Evolutionary conservation across 1,140 invertebrate genomes (phyloP).

Genomic region (Bombyx mandarina): DNA sequence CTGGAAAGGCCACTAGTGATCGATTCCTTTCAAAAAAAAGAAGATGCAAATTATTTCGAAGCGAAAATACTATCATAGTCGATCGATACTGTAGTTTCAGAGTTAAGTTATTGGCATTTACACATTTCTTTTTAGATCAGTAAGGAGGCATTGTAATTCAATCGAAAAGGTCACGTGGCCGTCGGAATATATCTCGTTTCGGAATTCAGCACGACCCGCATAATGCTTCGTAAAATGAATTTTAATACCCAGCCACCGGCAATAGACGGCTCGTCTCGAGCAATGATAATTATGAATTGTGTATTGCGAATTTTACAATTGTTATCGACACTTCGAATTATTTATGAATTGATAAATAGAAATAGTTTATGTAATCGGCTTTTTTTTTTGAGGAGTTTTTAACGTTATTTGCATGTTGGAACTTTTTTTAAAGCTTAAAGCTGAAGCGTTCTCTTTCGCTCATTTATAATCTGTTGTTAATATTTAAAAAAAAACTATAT

Average conservation of each 20-base stretch:
- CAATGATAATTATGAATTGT: neutral
- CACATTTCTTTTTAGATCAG: neutral
- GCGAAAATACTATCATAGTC: no score
- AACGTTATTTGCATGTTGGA: no score
- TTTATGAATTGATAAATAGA: neutral
- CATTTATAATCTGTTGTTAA: no score
- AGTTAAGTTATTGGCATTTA: neutral
- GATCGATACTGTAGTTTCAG: constrained; percentile 1
- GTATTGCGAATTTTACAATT: neutral
- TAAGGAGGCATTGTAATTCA: constrained; percentile 4
- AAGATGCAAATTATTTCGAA: no score
- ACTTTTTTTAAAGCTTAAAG: no score
- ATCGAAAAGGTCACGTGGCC: constrained; percentile 7
- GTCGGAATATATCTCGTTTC: constrained; percentile 2
- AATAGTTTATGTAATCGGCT: neutral
- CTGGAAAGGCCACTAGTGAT: no score
- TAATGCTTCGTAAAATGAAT: constrained; percentile 7
- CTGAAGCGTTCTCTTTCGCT: no score
- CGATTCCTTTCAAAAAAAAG: no score
- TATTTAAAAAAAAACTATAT: no score
- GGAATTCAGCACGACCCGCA: constrained; percentile 4
- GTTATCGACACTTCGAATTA: neutral
- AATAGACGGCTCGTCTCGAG: neutral
- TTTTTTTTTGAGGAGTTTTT: neutral
- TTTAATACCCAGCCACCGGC: constrained; percentile 5